Conservation (phyloP, 2,113 vertebrate species). For the Genyomyrus donnyi region DNA sequence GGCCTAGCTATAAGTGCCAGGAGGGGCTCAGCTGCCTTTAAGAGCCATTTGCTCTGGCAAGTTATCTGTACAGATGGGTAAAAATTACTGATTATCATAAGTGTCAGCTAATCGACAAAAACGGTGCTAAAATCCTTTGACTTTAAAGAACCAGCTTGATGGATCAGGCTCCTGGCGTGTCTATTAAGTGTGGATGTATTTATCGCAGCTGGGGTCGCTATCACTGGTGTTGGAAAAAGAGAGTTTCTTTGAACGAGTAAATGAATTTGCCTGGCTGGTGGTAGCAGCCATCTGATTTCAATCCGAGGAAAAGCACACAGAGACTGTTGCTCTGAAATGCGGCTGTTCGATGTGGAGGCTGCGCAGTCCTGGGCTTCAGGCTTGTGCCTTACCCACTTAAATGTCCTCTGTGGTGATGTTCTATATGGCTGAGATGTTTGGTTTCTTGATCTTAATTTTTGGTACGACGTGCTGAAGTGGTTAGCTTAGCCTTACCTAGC, state of each 20-base stretch:
- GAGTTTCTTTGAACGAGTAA: background rate
- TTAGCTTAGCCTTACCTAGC: background rate
- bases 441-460: background rate
- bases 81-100: background rate
- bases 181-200: conserved; percentile 3
- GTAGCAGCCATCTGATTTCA: background rate
- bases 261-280: background rate
- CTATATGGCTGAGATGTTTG: background rate
- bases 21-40: background rate
- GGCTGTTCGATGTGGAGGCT: background rate
- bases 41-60: background rate
- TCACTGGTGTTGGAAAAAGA: background rate
- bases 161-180: background rate
- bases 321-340: background rate
- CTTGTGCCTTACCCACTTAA: background rate
- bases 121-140: background rate
- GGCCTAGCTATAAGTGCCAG: background rate
- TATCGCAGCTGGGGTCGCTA: background rate
- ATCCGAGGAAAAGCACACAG: background rate
- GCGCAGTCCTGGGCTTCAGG: background rate
- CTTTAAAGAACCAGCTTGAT: background rate
- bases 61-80: background rate
- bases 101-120: background rate
- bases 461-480: background rate
- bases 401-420: background rate